These are phyloP conservation scores for Trematocara marginatum DNA, from an alignment of 2,113 vertebrate genomes.

Conservation along the genomic window DNA sequence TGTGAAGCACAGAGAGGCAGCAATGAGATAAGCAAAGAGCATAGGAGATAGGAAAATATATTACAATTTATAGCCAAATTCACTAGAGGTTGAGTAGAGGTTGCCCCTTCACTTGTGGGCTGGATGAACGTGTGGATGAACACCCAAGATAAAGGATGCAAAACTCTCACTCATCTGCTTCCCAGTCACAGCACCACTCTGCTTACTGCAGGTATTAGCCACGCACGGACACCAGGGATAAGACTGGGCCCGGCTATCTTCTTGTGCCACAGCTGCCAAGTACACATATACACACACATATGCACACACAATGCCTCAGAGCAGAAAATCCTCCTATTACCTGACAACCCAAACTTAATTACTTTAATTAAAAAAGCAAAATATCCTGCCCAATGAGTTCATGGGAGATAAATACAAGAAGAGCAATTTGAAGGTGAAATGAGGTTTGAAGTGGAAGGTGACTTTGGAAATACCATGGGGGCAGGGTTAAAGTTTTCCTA, in stretches of 20 bases:
- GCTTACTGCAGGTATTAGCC: slow-evolving; percentile 25
- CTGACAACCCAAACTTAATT: slow-evolving; percentile 43
- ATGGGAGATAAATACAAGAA: neutral
- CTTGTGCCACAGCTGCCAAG: neutral
- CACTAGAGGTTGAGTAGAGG: neutral
- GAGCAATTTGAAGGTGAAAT: slow-evolving; percentile 5
- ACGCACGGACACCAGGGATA: slow-evolving; percentile 21
- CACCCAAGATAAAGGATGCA: neutral
- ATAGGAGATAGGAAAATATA: neutral
- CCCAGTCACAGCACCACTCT: neutral
- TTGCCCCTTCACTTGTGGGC: neutral
- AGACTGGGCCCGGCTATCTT: neutral
- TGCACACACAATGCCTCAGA: slow-evolving; percentile 1
- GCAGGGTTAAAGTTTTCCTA: slow-evolving; percentile 1
- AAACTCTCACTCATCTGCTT: neutral
- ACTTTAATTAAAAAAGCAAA: slow-evolving; percentile 55
- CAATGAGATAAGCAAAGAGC: neutral
- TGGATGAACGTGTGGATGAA: neutral
- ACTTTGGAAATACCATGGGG: slow-evolving; percentile 25
- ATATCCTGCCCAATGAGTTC: slow-evolving; percentile 28
- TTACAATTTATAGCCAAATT: neutral
- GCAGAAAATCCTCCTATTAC: slow-evolving; percentile 54
- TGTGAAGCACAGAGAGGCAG: slow-evolving; percentile 33
- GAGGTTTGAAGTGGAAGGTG: slow-evolving; percentile 34
- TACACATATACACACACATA: neutral